Conservation (phyloP, 1,140 invertebrate species). For the Brachionus plicatilis region DNA sequence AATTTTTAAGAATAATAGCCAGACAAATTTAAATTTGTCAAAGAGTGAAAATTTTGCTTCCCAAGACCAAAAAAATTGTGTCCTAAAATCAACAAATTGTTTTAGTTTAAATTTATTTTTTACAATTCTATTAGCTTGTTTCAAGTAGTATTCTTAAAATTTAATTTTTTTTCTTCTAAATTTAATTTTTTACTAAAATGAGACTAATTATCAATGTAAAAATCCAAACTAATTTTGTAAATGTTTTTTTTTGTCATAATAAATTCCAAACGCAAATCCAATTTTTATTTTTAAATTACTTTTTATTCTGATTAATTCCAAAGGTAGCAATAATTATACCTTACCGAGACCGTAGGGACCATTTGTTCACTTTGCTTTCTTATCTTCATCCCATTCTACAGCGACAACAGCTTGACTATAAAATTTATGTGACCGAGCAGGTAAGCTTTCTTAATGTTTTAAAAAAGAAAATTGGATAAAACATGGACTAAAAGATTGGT, state of each 20-base stretch:
- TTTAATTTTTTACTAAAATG: not conserved
- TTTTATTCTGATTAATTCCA: not conserved
- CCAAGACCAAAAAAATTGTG: not conserved
- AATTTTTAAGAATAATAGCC: constrained; percentile 3
- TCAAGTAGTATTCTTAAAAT: constrained; percentile 1
- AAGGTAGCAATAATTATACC: constrained; percentile 77
- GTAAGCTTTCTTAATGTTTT: constrained; percentile 43
- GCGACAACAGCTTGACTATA: constrained; percentile 78
- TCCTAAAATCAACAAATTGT: not conserved
- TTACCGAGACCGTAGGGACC: constrained; percentile 73
- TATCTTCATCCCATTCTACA: constrained; percentile 85
- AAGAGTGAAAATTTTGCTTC: not conserved
- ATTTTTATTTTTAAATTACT: not conserved
- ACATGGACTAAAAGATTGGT: constrained; percentile 64
- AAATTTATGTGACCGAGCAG: constrained; percentile 86
- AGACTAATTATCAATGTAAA: not conserved
- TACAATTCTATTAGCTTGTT: not conserved
- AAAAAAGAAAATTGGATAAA: not conserved
- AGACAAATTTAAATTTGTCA: not conserved
- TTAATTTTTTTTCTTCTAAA: not conserved
- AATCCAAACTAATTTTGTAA: not conserved
- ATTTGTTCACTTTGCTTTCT: constrained; percentile 72
- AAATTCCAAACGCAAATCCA: constrained; percentile 3
- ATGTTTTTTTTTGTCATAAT: not conserved
- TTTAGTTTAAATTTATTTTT: not conserved